These are phyloP conservation scores for Leptogaster cylindrica DNA, from an alignment of 2,888 invertebrate genomes.

Conservation along the genomic window DNA sequence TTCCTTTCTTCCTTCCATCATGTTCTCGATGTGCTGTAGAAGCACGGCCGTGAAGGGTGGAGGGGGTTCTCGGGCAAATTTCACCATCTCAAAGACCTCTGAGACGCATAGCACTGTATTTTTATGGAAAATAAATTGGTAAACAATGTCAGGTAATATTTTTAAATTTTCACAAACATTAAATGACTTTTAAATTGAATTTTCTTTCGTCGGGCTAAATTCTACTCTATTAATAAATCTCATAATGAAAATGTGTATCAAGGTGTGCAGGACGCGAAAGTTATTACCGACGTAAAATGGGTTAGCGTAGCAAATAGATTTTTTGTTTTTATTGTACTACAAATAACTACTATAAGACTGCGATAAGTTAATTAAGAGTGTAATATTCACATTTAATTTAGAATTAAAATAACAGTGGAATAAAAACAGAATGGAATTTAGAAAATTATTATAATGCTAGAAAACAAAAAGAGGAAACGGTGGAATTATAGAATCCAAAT, in stretches of 20 bases:
- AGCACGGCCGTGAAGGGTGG: background rate
- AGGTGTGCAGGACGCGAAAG: background rate
- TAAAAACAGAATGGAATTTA: no score
- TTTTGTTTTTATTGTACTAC: no score
- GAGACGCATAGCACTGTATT: conserved; percentile 33
- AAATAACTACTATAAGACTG: no score
- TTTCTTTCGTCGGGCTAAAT: conserved; percentile 44
- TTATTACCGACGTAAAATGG: no score
- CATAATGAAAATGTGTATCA: conserved; percentile 13
- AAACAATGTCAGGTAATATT: conserved; percentile 52
- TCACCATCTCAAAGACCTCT: conserved; percentile 33
- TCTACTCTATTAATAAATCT: conserved; percentile 38
- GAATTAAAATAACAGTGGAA: no score
- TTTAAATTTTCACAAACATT: conserved; percentile 51
- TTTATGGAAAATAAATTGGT: conserved; percentile 51
- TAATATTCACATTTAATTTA: no score
- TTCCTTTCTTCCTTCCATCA: conserved; percentile 26
- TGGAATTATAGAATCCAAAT: no score
- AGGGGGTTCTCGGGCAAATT: background rate
- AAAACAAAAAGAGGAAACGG: no score
- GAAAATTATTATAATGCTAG: no score
- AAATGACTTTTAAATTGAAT: conserved; percentile 53
- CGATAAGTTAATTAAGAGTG: no score
- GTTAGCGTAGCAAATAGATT: no score
- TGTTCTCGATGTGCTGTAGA: conserved; percentile 11